These are phyloP conservation scores for Ictalurus punctatus DNA, from an alignment of 2,113 vertebrate genomes.

Conservation along the genomic window DNA sequence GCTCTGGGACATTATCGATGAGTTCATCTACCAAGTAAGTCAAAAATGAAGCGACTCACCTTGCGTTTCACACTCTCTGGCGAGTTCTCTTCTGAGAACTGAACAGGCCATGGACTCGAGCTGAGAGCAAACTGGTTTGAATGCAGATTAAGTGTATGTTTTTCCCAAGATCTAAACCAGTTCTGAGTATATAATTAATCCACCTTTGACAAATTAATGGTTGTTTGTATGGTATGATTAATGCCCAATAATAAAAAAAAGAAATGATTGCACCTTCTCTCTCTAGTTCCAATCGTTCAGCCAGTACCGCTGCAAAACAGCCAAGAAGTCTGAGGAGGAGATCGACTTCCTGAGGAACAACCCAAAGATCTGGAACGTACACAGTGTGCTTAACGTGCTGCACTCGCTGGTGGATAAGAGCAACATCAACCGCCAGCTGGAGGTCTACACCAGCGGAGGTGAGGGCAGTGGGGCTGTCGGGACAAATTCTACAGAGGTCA, in stretches of 20 bases:
- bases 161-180: neutral
- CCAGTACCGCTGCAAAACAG: constrained; percentile 97
- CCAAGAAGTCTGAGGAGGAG: constrained; percentile 95
- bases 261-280: neutral
- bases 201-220: neutral
- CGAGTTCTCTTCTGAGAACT: neutral
- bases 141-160: neutral
- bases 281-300: constrained; percentile 96
- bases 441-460: constrained; percentile 98
- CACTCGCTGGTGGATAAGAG: constrained; percentile 98
- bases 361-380: constrained; percentile 99
- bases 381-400: constrained; percentile 96
- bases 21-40: constrained; percentile 96
- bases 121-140: neutral
- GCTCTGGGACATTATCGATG: constrained; percentile 99
- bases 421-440: constrained; percentile 96
- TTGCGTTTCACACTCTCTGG: neutral
- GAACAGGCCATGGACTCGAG: too few relatives aligned
- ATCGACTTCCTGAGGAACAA: constrained; percentile 96
- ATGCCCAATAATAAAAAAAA: neutral
- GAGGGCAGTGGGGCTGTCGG: constrained; percentile 32
- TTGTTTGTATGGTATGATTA: neutral
- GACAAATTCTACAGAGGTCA: neutral
- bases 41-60: neutral
- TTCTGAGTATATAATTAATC: too few relatives aligned